Percentiles rank a stretch among this genome's conserved stretches.
Conservation (phyloP, 2,113 vertebrate species). For the Megaceryle maxima region DNA sequence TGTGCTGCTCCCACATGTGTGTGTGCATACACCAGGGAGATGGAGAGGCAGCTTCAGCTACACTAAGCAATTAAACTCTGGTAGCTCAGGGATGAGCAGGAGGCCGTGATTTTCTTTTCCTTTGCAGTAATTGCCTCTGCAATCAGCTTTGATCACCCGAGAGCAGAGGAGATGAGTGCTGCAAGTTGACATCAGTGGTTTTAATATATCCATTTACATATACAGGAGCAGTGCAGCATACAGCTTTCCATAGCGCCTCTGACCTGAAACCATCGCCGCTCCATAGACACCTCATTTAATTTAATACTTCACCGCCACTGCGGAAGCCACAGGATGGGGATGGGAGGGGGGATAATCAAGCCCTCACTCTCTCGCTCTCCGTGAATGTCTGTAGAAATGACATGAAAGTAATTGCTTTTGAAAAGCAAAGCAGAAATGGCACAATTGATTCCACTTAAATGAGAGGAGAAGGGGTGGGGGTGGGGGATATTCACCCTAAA, state of each 20-base stretch:
- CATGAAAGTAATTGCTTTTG: constrained; percentile 92
- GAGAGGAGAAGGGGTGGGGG: constrained; percentile 68
- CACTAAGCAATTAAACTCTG: constrained; percentile 90
- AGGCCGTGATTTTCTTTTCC: constrained; percentile 77
- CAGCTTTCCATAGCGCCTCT: constrained; percentile 72
- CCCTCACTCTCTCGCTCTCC: constrained; percentile 74
- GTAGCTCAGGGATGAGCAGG: constrained; percentile 79
- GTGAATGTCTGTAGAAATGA: constrained; percentile 90
- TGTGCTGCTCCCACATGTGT: neutral
- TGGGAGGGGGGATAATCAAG: constrained; percentile 89
- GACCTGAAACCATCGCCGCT: constrained; percentile 85
- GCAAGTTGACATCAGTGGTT: constrained; percentile 81
- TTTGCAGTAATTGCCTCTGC: constrained; percentile 85
- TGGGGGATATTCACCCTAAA: constrained; percentile 72
- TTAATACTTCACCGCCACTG: constrained; percentile 87
- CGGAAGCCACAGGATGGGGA: constrained; percentile 78
- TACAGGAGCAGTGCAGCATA: constrained; percentile 62
- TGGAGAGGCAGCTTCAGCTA: constrained; percentile 79
- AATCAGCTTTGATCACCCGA: constrained; percentile 84
- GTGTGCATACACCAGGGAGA: constrained; percentile 46
- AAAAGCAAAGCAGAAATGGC: constrained; percentile 86
- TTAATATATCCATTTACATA: constrained; percentile 82
- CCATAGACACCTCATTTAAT: constrained; percentile 94
- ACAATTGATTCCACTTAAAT: constrained; percentile 88
- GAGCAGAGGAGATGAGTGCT: constrained; percentile 77